Evolutionary conservation across 2,888 invertebrate genomes (phyloP), one percentile per base, ranked within the genome.

Genomic region (Tipula helvola): DNA sequence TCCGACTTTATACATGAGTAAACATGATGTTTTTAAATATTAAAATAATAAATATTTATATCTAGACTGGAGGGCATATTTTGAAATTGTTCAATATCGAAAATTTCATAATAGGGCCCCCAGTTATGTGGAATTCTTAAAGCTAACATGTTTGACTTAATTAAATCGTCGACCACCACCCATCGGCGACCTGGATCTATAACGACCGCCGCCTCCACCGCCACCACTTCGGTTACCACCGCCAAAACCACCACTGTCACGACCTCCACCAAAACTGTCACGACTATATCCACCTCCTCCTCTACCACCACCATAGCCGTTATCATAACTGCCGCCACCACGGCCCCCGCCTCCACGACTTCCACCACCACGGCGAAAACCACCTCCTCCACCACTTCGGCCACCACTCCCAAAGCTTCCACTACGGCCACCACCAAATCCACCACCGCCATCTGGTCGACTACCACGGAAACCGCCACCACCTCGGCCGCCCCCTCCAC

Each of bases 401-500:
- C 83, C 13, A 3, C 44, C 83, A 47, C 42, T 47, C 13, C 42
- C 13, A 16, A 86, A 86, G 12, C 44, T 44, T 13, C 86, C 86
- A 47, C 86, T 44, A 8, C 86, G 86, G 13, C 42, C 28, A 47
- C 42, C 84, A n/a, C 44, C 84, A 47, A 36, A 18, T 5, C 86
- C 39, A 3, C 39, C 86, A 83, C 83, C 83, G 16, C 86, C 86
- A 44, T 47, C 47, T 13, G 86, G 12, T 88, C 90, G 91, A 86
- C 92, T 91, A 83, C 91, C 88, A 89, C 90, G 88, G 89, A 91
- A 87, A 90, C 93, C 92, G 87, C 93, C 92, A 87, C 92, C 91
- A 88, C 92, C 90, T 85, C 92, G 92, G 5, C 93, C 92, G 47
- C 93, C 92, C 42, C 92, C 92, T 83, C 93, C 92, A 87, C 94